Evolutionary conservation across 2,888 invertebrate genomes (phyloP).

Genomic region (Patella pellucida): DNA sequence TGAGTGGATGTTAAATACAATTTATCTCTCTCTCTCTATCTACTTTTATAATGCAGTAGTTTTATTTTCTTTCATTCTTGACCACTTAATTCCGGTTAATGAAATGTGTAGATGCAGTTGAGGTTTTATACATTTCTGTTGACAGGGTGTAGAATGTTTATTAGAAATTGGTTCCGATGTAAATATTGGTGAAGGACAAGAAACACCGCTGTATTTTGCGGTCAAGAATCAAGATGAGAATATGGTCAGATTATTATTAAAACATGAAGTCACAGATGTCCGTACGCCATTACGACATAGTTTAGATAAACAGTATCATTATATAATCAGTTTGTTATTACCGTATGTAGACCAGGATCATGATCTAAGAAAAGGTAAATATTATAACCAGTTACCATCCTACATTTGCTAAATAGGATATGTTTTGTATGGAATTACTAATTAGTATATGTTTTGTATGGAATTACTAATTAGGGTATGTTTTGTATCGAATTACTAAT

Average conservation of each 20-base stretch:
- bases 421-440: too few species aligned
- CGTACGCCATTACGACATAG: slow-evolving; percentile 51
- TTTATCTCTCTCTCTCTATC: too few species aligned
- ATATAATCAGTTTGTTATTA: slow-evolving; percentile 59
- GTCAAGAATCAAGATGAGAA: slow-evolving; percentile 50
- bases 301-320: slow-evolving; percentile 43
- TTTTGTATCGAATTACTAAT: too few species aligned
- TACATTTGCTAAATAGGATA: too few species aligned
- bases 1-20: too few species aligned
- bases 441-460: too few species aligned
- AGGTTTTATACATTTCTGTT: background rate
- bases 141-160: slow-evolving; percentile 62
- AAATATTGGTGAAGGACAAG: slow-evolving; percentile 49
- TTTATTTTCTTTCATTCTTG: too few species aligned
- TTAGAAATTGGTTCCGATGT: slow-evolving; percentile 64
- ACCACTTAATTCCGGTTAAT: too few species aligned
- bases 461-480: too few species aligned
- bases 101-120: too few species aligned
- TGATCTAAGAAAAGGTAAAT: slow-evolving; percentile 38
- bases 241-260: slow-evolving; percentile 55
- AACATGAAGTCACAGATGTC: slow-evolving; percentile 58
- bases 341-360: slow-evolving; percentile 53
- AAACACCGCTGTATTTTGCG: slow-evolving; percentile 60
- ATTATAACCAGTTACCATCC: too few species aligned
- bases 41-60: too few species aligned